Evolutionary conservation across 2,888 invertebrate genomes (phyloP).

Genomic region (Nemotelus pantherinus): DNA sequence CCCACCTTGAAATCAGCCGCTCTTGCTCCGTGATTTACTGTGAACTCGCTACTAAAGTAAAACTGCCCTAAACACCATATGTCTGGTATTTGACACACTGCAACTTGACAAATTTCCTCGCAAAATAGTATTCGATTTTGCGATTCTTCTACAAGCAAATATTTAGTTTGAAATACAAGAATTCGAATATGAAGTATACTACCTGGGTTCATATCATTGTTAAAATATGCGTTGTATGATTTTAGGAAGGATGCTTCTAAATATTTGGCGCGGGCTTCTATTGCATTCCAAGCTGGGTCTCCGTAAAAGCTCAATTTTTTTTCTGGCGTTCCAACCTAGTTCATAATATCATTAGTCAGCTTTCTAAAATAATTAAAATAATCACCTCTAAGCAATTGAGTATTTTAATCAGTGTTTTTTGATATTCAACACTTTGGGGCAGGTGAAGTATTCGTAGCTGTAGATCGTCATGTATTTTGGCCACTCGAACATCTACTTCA

Average conservation of each 20-base stretch:
- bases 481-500: slow-evolving; percentile 91
- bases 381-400: slow-evolving; percentile 77
- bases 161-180: slow-evolving; percentile 53
- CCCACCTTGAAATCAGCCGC: slow-evolving; percentile 80
- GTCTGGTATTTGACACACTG: slow-evolving; percentile 84
- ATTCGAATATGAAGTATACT: slow-evolving; percentile 52
- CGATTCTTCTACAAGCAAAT: slow-evolving; percentile 54
- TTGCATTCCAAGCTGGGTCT: slow-evolving; percentile 97
- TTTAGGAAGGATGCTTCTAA: slow-evolving; percentile 66
- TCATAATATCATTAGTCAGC: too few species aligned
- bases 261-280: slow-evolving; percentile 84
- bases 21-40: slow-evolving; percentile 78
- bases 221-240: slow-evolving; percentile 61
- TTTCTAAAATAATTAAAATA: neutral
- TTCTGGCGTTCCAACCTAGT: too few species aligned
- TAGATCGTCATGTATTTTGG: slow-evolving; percentile 81
- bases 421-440: slow-evolving; percentile 92
- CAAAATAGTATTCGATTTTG: slow-evolving; percentile 80
- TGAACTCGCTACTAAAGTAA: slow-evolving; percentile 90
- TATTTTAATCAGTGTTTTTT: slow-evolving; percentile 89
- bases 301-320: too few species aligned
- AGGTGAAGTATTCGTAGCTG: slow-evolving; percentile 86
- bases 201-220: slow-evolving; percentile 60
- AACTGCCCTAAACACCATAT: slow-evolving; percentile 95
- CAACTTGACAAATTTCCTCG: slow-evolving; percentile 80